Conservation (phyloP, 2,797 vertebrate species). For the Tadarida brasiliensis region DNA sequence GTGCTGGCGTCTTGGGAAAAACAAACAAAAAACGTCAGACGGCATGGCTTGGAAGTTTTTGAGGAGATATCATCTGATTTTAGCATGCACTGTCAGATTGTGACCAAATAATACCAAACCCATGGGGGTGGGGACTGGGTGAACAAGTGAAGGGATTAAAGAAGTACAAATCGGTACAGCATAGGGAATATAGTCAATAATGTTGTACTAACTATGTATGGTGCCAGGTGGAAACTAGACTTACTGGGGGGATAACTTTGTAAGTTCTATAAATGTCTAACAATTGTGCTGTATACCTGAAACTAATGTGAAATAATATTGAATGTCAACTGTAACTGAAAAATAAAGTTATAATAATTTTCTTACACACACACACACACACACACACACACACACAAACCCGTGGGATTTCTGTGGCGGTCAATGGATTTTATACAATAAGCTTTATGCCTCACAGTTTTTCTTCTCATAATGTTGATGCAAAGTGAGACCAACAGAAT, state of each 20-base stretch:
- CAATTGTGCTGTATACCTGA: too few species aligned
- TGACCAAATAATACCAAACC: neutral
- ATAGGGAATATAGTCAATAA: neutral
- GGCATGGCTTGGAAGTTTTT: neutral
- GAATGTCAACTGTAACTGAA: neutral
- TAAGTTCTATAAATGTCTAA: too few species aligned
- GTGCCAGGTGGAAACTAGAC: too few species aligned
- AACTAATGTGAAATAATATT: neutral
- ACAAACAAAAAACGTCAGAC: neutral
- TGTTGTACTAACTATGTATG: too few species aligned
- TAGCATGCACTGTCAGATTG: neutral
- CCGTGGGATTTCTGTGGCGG: neutral
- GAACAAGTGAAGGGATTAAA: neutral
- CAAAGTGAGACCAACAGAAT: neutral
- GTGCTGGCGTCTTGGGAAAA: neutral
- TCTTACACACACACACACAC: neutral
- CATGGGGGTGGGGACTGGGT: neutral
- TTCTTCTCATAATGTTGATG: neutral
- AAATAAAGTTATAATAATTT: neutral
- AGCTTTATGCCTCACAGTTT: neutral
- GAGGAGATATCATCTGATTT: conserved; percentile 11
- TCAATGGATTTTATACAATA: conserved; percentile 12
- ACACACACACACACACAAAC: neutral
- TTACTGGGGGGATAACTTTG: too few species aligned
- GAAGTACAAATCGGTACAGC: neutral